These are phyloP conservation scores for Darevskia mixta DNA, from an alignment of 2,797 vertebrate genomes.

Conservation along the genomic window DNA sequence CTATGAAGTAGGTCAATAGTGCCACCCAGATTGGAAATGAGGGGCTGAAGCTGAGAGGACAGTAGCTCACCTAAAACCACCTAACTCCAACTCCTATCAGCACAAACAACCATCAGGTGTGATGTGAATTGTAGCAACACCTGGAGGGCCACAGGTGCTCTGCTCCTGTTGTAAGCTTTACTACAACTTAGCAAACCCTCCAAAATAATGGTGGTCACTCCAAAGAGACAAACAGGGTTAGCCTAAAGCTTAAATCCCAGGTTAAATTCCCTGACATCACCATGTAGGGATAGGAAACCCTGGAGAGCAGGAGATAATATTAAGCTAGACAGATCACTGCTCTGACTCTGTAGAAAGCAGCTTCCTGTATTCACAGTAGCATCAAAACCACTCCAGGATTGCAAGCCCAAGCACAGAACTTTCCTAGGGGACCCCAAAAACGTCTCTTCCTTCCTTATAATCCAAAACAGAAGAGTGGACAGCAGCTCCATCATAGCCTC, in stretches of 20 bases:
- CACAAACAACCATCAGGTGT: too few relatives aligned
- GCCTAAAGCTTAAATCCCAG: too few relatives aligned
- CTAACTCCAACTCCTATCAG: not conserved
- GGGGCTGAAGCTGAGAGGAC: not conserved
- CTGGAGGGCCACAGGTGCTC: too few relatives aligned
- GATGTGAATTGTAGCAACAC: too few relatives aligned
- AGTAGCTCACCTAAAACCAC: not conserved
- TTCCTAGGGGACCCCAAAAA: not conserved
- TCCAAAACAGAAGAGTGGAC: conserved; percentile 14
- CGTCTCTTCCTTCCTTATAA: not conserved
- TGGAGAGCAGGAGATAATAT: not conserved
- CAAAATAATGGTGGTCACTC: too few relatives aligned
- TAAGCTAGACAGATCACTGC: not conserved
- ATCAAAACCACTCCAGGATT: not conserved
- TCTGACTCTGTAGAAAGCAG: not conserved
- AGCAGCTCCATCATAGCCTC: not conserved
- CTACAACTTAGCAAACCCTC: too few relatives aligned
- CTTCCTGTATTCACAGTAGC: not conserved
- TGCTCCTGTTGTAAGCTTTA: too few relatives aligned
- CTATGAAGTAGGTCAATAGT: not conserved
- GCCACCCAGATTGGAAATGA: not conserved
- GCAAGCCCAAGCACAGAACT: not conserved
- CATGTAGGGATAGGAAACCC: too few relatives aligned
- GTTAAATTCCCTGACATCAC: too few relatives aligned
- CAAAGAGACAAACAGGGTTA: too few relatives aligned